Evolutionary conservation across 2,113 vertebrate species (phyloP).

Genomic region (Microcebus ravelobensis): DNA sequence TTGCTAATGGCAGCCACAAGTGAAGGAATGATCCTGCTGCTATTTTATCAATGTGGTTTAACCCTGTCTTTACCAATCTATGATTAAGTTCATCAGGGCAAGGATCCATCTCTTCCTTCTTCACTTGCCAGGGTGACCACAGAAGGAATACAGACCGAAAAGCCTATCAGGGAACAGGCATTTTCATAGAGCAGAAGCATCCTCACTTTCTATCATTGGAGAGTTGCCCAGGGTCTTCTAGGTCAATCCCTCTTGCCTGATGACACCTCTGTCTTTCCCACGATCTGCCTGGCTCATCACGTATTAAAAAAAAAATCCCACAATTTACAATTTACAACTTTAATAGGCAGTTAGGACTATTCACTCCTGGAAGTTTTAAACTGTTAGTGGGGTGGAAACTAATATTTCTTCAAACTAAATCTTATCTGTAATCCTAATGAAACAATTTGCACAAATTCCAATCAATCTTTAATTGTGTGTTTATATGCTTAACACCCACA

Average conservation of each 20-base stretch:
- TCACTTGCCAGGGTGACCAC: background rate
- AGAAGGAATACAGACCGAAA: background rate
- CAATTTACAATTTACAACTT: background rate
- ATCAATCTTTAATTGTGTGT: background rate
- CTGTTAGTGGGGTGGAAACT: background rate
- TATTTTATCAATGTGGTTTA: background rate
- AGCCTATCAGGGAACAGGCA: background rate
- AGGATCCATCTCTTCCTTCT: background rate
- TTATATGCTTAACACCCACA: background rate
- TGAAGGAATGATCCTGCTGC: background rate
- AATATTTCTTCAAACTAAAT: constrained; percentile 34
- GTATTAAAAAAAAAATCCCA: background rate
- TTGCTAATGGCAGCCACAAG: background rate
- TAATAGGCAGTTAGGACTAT: background rate
- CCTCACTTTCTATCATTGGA: background rate
- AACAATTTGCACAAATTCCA: background rate
- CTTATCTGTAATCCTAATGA: background rate
- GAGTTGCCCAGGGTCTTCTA: background rate
- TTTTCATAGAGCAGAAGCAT: background rate
- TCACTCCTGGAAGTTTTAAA: background rate
- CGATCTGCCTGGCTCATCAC: background rate
- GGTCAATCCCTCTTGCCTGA: background rate
- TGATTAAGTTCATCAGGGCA: background rate
- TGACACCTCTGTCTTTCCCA: background rate
- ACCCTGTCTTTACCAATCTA: background rate